Base-by-base conservation (phyloP, 1,140 invertebrate genomes). In the Cherax destructor region DNA sequence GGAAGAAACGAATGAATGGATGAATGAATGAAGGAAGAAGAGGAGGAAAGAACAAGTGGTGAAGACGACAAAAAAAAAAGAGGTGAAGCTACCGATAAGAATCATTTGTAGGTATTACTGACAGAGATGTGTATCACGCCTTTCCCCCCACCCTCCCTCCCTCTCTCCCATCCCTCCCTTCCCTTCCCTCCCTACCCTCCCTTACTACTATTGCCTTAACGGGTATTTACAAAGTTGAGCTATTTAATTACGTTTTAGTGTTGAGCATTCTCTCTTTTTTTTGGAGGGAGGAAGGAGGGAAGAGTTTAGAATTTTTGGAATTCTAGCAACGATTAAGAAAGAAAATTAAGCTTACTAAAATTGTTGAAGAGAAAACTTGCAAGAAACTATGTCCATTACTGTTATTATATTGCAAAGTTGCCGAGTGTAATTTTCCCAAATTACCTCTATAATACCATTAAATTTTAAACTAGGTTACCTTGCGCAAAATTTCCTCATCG, bases 261-360 rank as follows among this genome's bases (percentile, higher is more conserved):
- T 61, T 65, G 52, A 83, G 86, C 78, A 88, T 88, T 79, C 81
- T 88, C 77, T 88, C 52, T 79, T 72, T 56, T 56, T 56, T 56
- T 56, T 56, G 52, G 30, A 41, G 30, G 52, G 52, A 13, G 52
- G 52, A 9, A 9, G 52, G 56, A 24, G 41, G 77, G 80, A 81
- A 78, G 86, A 88, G 86, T 88, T 88, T 88, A 91, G 84, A 79
- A 91, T 86, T 91, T 85, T 86, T 86, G 90, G 79, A 91, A 91
- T 91, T 91, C 84, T 86, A 86, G 77, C 77, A 86, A 86, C 90
- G 79, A 91, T 91, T 91, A 91, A 91, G 84, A 91, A 91, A 85
- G 83, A 86, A 91, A 86, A 91, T 86, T 91, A 86, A 91, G 84
- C 90, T 91, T 91, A 91, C 90, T 91, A 86, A 91, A 91, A 91